Evolutionary conservation across 1,140 invertebrate species (phyloP), one percentile per base, ranked within the genome.

Genomic region (Ladona fulva): DNA sequence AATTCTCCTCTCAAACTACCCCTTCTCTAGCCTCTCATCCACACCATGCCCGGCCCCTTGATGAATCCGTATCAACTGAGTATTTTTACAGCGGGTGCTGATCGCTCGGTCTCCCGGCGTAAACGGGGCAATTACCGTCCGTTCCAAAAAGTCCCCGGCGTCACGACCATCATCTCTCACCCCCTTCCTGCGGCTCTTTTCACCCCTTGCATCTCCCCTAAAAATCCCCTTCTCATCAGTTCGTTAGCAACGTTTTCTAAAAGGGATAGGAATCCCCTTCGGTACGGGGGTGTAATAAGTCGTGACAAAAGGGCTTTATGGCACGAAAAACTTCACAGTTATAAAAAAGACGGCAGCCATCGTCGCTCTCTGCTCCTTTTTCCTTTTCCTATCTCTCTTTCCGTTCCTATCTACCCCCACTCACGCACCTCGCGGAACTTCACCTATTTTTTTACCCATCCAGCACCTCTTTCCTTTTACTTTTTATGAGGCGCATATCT

Each of bases 401-500:
- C 52, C 16, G n/a, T 66, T 66, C 52, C 52, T 12, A 66, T 22
- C 52, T 66, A 19, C 52, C 52, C 14, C 52, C 52, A 66, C 52
- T 66, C 52, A 66, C 3, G n/a, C 52, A 16, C 52, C 52, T 19
- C 52, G 16, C 52, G n/a, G 16, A 66, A 66, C 52, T 22, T 66
- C 44, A 66, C n/a, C 52, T 22, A 66, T 22, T 66, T 66, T 66
- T 66, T 66, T 66, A 52, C 44, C n/a, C 52, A 66, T 52, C 52
- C 52, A 66, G 16, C 52, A 66, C 52, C 52, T 66, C 52, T 66
- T 66, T 66, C 52, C 52, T 66, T 66, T 66, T 66, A 66, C 52
- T 66, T 66, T 66, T 66, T 66, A 66, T 66, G 52, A 22, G 16
- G 52, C 52, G 52, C 14, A 66, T 66, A 66, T 66, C 52, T 66